A percentile compares a stretch with the other conserved stretches of the same genome.
These are phyloP conservation scores for Brotula barbata DNA, from an alignment of 2,797 vertebrate genomes.

Conservation along the genomic window DNA sequence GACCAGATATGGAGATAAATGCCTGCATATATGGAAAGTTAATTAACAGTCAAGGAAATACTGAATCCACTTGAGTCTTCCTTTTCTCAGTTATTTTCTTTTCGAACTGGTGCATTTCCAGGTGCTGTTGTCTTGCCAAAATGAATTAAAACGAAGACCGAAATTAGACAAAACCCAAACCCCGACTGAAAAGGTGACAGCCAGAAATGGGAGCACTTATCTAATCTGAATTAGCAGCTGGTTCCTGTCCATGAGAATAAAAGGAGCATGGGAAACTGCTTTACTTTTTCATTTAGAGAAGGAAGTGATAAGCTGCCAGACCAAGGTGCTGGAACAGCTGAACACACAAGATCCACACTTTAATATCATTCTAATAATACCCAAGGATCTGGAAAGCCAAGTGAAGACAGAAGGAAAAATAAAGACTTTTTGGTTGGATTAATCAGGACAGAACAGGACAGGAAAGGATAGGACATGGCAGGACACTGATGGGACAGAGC, in stretches of 20 bases:
- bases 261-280: conserved; percentile 26
- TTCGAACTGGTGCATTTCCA: neutral
- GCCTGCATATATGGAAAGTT: conserved; percentile 5
- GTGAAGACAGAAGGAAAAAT: too few species aligned
- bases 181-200: conserved; percentile 19
- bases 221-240: conserved; percentile 49
- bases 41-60: conserved; percentile 14
- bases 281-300: conserved; percentile 38
- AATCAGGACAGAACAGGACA: too few species aligned
- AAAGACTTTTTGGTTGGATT: too few species aligned
- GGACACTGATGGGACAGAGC: too few species aligned
- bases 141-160: conserved; percentile 20
- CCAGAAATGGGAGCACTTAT: conserved; percentile 44
- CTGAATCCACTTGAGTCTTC: neutral
- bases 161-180: conserved; percentile 12
- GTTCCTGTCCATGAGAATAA: conserved; percentile 31
- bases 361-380: neutral
- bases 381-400: neutral
- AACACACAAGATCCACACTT: conserved; percentile 13
- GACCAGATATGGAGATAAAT: neutral
- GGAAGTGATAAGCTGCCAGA: conserved; percentile 28
- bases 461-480: too few species aligned
- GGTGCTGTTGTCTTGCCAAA: neutral
- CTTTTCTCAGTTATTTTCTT: conserved; percentile 26
- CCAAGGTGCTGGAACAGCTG: conserved; percentile 20